A percentile compares a stretch with the other conserved stretches of the same genome.
Conservation (phyloP, 2,888 invertebrate genomes). For the Drosophila kanekoi region DNA sequence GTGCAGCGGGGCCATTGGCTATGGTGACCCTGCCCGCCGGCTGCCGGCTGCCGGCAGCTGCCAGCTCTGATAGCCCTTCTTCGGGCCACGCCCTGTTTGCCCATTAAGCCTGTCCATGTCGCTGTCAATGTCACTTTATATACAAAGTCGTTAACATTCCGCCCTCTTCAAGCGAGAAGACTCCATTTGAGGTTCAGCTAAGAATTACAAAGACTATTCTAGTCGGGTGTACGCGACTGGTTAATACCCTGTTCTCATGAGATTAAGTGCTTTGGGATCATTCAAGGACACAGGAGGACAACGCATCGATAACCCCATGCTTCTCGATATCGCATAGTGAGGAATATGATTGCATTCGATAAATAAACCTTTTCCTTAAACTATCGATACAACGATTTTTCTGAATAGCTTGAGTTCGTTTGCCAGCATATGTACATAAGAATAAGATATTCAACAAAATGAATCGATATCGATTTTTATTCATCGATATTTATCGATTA, state of each 20-base stretch:
- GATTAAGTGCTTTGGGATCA: no score
- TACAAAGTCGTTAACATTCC: slow-evolving; percentile 62
- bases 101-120: slow-evolving; percentile 53
- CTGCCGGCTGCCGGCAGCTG: slow-evolving; percentile 15
- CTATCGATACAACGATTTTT: no score
- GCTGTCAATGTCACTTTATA: slow-evolving; percentile 43
- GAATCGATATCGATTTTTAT: no score
- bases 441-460: no score
- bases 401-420: no score
- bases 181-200: slow-evolving; percentile 7
- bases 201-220: not conserved
- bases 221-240: not conserved
- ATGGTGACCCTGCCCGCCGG: not conserved
- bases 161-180: slow-evolving; percentile 17
- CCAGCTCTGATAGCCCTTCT: slow-evolving; percentile 23
- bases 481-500: no score
- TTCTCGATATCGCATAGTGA: no score
- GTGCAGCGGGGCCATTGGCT: slow-evolving; percentile 37
- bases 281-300: not conserved
- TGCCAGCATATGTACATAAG: no score
- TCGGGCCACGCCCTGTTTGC: slow-evolving; percentile 54
- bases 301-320: no score
- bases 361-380: no score
- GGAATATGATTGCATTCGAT: no score
- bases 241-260: not conserved